Conservation (phyloP, 2,797 vertebrate genomes). For the Pseudomugil gertrudae region DNA sequence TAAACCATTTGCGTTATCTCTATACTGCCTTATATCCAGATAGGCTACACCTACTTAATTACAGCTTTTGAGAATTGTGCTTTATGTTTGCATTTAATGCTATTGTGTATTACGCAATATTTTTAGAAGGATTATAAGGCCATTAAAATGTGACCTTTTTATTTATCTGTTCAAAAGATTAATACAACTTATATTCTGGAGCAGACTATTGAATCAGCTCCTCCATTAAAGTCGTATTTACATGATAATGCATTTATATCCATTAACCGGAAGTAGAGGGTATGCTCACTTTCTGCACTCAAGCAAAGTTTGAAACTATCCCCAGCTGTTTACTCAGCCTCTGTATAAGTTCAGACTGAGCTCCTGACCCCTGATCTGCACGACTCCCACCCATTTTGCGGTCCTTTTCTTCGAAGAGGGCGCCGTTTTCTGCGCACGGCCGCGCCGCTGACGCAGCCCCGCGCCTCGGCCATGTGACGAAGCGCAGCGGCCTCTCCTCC, state of each 20-base stretch:
- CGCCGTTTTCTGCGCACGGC: slow-evolving; percentile 78
- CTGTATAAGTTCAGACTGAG: background rate
- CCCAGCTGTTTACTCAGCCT: background rate
- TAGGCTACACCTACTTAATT: no score
- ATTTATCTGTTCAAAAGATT: no score
- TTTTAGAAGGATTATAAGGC: no score
- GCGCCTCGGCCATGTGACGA: slow-evolving; percentile 85
- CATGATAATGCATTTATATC: background rate
- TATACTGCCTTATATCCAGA: no score
- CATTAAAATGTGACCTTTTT: no score
- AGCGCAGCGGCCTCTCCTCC: slow-evolving; percentile 63
- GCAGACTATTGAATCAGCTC: no score
- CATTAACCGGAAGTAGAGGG: background rate
- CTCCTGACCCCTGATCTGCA: background rate
- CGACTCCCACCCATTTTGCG: slow-evolving; percentile 4
- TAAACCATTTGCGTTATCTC: no score
- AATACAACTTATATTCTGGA: no score
- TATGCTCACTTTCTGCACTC: background rate
- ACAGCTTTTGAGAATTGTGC: no score
- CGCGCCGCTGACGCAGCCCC: slow-evolving; percentile 75
- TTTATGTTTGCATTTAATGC: no score
- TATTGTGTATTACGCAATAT: no score
- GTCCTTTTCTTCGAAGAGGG: slow-evolving; percentile 76
- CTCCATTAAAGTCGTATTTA: no score
- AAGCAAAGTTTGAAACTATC: background rate